phyloP scores from a whole-genome alignment of 2,113 vertebrate species.

The Cyanoramphus novaezelandiae region DNA sequence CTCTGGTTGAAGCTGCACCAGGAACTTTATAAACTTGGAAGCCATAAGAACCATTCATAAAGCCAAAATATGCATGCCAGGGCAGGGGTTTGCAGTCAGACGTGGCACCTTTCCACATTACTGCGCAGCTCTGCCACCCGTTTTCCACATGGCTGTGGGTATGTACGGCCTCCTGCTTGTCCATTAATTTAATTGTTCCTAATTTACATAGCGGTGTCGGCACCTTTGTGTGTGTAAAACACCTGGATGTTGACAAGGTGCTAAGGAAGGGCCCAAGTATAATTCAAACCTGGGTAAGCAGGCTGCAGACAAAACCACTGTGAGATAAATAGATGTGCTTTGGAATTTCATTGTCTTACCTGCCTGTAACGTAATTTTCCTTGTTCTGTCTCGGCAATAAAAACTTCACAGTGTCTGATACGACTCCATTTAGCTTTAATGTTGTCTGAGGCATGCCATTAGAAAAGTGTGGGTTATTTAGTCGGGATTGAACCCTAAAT shows the following conservation, averaged over 20 bases:
- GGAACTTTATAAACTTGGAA: not conserved
- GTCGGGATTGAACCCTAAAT: not conserved
- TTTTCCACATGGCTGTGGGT: not conserved
- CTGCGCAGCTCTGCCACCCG: fast-evolving
- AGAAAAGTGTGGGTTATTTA: conserved; percentile 13
- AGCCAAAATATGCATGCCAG: fast-evolving
- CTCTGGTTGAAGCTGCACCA: not conserved
- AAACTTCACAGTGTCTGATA: conserved; percentile 31
- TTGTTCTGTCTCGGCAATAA: conserved; percentile 16
- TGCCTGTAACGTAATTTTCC: conserved; percentile 55
- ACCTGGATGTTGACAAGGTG: not conserved
- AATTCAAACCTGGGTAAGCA: not conserved
- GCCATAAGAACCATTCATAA: not conserved
- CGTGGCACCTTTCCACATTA: not conserved
- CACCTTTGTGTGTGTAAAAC: not conserved
- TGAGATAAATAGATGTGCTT: not conserved
- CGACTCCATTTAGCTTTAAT: conserved; percentile 33
- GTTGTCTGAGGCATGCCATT: conserved; percentile 26
- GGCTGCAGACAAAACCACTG: not conserved
- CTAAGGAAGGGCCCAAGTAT: not conserved
- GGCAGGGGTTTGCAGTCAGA: not conserved
- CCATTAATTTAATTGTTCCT: not conserved
- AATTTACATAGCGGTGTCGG: not conserved
- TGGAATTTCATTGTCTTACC: conserved; percentile 17
- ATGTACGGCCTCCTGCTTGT: not conserved